A percentile compares a stretch with the other conserved stretches of the same genome.
phyloP scores from a whole-genome alignment of 2,113 vertebrate genomes.

The Xenotilapia flavipinnis region DNA sequence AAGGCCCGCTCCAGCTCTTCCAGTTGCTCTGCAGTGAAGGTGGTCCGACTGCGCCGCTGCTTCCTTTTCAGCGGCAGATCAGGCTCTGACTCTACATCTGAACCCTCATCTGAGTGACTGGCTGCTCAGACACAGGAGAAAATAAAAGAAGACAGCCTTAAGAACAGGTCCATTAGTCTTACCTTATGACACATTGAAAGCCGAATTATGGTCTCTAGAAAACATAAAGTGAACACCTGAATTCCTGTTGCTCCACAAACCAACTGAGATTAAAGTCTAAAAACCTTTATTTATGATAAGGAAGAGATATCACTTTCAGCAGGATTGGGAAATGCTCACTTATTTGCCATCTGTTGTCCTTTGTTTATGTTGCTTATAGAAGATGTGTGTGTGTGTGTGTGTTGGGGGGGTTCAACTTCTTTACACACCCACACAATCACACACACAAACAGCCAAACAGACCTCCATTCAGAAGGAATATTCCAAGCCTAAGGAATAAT shows the following conservation, averaged over 20 bases:
- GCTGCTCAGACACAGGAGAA: conserved; percentile 53
- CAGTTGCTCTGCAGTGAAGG: conserved; percentile 91
- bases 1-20: conserved; percentile 92
- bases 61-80: conserved; percentile 91
- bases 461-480: conserved; percentile 58
- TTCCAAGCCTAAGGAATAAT: conserved; percentile 52
- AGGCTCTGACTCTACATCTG: conserved; percentile 92
- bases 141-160: background rate
- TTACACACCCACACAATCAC: background rate
- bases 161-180: background rate
- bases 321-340: background rate
- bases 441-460: conserved; percentile 40
- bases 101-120: conserved; percentile 89
- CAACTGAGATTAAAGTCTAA: background rate
- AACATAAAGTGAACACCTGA: background rate
- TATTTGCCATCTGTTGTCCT: background rate
- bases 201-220: background rate
- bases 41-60: conserved; percentile 89
- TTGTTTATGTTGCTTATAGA: background rate
- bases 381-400: background rate
- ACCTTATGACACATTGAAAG: background rate
- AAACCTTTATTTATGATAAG: background rate
- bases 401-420: background rate
- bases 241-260: background rate
- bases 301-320: background rate